Base-by-base conservation (phyloP, 2,888 invertebrate genomes). In the Callyntrura guangdongensis region DNA sequence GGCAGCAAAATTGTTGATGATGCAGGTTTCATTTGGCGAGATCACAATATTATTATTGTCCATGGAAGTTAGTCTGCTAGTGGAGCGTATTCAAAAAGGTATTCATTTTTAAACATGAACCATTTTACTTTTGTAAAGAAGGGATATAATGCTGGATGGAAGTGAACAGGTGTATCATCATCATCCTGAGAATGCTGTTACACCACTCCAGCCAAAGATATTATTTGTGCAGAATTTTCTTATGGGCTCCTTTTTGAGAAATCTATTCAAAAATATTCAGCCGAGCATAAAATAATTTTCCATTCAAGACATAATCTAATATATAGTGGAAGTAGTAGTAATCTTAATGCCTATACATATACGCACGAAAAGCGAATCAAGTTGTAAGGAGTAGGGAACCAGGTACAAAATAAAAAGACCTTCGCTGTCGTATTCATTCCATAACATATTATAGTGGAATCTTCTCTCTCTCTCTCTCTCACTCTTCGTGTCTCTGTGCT, bases 81-180 rank as follows among this genome's bases (percentile, higher is more conserved):
- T n/a, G 17, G 14, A n/a, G 9, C n/a, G 8, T 8, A 59, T n/a
- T 17, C 14, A 59, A n/a, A 59, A 8, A 59, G 59, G 9, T 59
- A 17, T 59, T 8, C 59, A 59, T 59, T n/a, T 59, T 59, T 14
- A 1, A 59, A 59, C 2, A 8, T n/a, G 8, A n/a, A 59, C 59
- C 59, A 59, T 14, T 59, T 59, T n/a, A 59, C 1, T 59, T 59
- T 59, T 59, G 17, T 59, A 17, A 17, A 59, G 17, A 53, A 53
- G 17, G 59, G 2, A 53, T 53, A 11, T 59, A n/a, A n/a, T 5
- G 59, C 59, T 59, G 59, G 59, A 59, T 14, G n/a, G 17, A 14
- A 59, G 17, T 59, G 64, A 82, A 82, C 82, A 82, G 82, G 82
- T 82, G 82, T 11, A 82, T 64, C 59, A 82, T 82, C 11, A 27